Base-by-base conservation (phyloP, 2,113 vertebrate species). In the Protobothrops mucrosquamatus region DNA sequence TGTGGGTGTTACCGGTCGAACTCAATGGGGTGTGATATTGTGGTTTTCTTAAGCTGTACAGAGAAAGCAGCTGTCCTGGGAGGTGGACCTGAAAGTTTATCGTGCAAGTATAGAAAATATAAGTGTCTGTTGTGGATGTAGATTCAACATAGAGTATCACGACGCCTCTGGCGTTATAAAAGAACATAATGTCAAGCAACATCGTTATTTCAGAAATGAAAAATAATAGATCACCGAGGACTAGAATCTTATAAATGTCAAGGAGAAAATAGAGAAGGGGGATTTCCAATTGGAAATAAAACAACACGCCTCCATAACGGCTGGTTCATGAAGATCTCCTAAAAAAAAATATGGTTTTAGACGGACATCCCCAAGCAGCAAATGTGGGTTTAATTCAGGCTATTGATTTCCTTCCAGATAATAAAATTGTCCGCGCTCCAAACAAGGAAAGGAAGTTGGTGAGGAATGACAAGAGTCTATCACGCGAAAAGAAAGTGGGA, bases 371-470 rank as follows among this genome's bases (percentile, higher is more conserved):
- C 64, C 93, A 55, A 95, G 87, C 51, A 87, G 95, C 95, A 96
- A 96, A 95, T 74, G 48, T 22, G 54, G 94, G 90, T 89, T 88
- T 92, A 74, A 92, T 95, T 96, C 96, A 92, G 88, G 85, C 86
- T 95, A 95, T 91, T 95, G 96, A 93, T 96, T 95, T 93, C 1
- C 14, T 61, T 89, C 64, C 89, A 52, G 61, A 90, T 88, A 95
- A 93, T 88, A 93, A 29, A 86, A 64, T 57, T 89, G 86, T 93
- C 48, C 86, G 87, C 61, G 93, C 92, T 93, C 85, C 54, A 74
- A 56, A 86, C 52, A 89, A 85, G 20, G 57, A 92, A 51, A 59
- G 74, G 93, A 23, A 92, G 51, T 12, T 59, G 87, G 56, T 0
- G 0, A 93, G 86, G 69, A 90, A 2, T 56, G 0, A 88, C 88